These are phyloP conservation scores for Drosophila seguyi DNA, from an alignment of 1,140 invertebrate species.

Conservation along the genomic window DNA sequence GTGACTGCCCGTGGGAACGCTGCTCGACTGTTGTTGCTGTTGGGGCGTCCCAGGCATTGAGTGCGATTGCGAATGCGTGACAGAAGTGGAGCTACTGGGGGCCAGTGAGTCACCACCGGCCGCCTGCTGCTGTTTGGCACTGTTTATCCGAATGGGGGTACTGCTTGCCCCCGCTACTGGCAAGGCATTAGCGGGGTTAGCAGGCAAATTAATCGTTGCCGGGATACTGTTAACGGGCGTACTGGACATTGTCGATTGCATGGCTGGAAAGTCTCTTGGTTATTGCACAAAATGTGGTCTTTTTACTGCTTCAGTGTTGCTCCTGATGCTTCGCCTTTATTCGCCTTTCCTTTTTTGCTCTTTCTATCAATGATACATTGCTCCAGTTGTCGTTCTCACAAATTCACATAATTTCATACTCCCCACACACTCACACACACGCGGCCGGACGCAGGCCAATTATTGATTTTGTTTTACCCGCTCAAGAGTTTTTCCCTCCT, in stretches of 20 bases:
- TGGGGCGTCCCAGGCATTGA: conserved; percentile 65
- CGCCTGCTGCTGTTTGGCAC: conserved; percentile 51
- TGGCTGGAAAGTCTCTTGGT: conserved; percentile 24
- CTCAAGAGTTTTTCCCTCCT: conserved; percentile 17
- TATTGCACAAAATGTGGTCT: conserved; percentile 8
- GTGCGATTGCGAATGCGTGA: conserved; percentile 53
- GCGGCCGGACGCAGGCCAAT: conserved; percentile 61
- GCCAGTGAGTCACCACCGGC: conserved; percentile 59
- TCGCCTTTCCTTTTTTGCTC: conserved; percentile 17
- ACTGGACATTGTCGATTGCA: conserved; percentile 38
- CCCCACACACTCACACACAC: conserved; percentile 30
- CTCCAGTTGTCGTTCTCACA: conserved; percentile 50
- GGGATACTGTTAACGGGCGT: conserved; percentile 20
- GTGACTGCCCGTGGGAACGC: conserved; percentile 71
- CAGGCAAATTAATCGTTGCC: conserved; percentile 21
- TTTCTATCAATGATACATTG: conserved; percentile 64
- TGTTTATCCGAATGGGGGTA: conserved; percentile 77
- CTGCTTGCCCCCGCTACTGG: conserved; percentile 16
- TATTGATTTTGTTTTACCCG: conserved; percentile 73
- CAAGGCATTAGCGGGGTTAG: conserved; percentile 13
- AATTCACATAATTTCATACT: conserved; percentile 22
- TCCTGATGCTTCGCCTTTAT: conserved; percentile 2
- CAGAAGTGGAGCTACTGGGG: conserved; percentile 30
- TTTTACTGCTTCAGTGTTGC: conserved; percentile 2
- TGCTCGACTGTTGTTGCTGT: conserved; percentile 65